Conservation (phyloP, 2,888 invertebrate species). For the Oligia latruncula region DNA sequence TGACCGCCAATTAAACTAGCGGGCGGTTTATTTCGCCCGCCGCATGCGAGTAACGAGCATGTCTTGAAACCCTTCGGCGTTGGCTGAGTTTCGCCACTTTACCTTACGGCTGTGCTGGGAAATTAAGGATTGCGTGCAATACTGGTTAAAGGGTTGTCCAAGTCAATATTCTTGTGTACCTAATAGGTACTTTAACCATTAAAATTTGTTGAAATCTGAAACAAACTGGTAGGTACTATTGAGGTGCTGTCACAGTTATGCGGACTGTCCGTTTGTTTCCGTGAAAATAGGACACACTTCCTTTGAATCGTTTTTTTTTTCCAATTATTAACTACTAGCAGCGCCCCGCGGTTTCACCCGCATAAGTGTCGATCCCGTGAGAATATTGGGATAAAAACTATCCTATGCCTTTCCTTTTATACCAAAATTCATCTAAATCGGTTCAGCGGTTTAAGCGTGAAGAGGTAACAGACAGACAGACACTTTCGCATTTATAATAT, state of each 20-base stretch:
- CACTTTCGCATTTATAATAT: no score
- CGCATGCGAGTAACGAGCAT: conserved; percentile 79
- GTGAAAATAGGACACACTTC: not conserved
- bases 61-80: conserved; percentile 66
- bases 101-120: conserved; percentile 1
- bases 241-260: not conserved
- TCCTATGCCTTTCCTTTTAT: no score
- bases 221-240: not conserved
- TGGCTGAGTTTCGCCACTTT: conserved; percentile 36
- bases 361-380: no score
- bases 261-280: not conserved
- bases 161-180: not conserved
- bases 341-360: no score
- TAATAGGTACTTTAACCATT: not conserved
- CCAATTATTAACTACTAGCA: not conserved
- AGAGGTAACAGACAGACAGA: no score
- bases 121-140: conserved; percentile 18
- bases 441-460: no score
- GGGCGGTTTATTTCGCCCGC: conserved; percentile 74
- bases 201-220: not conserved
- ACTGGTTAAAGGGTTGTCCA: not conserved
- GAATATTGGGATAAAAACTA: no score
- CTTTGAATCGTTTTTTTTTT: not conserved
- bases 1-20: conserved; percentile 82
- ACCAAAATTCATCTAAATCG: no score